Base-by-base conservation (phyloP, 2,797 vertebrate genomes). In the Glossophaga mutica region DNA sequence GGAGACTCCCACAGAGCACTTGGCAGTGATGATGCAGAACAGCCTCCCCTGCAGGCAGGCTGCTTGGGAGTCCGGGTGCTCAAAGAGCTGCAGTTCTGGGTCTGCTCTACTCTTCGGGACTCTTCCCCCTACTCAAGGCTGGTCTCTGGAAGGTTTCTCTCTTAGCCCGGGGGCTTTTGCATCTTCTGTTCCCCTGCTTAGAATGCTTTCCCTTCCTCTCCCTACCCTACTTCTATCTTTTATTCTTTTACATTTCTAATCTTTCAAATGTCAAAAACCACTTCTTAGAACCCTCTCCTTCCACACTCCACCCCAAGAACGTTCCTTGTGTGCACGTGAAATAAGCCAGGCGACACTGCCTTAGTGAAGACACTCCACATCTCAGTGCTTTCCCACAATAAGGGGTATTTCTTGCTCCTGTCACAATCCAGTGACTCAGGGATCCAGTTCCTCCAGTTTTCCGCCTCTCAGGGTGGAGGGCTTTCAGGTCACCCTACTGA, bases 381-480 rank as follows among this genome's bases (percentile, higher is more conserved):
- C 42, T 34, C 62, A 18, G 9, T 4, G 4, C 32, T 37, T 57
- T 37, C 39, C 22, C 55, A 55, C 29, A 16, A 26, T 0, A 24
- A 62, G 81, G 37, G 57, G 11, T 59, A 46, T 29, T 87, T 81
- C 85, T 78, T 26, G 62, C 70, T 90, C 44, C 11, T 3, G 24
- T 71, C 37, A 37, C 52, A 81, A 8, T 76, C 39, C 37, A 73
- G 46, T 37, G 68, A 67, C 79, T 89, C 42, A 32, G 68, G 86
- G 22, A 52, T 42, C 65, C 26, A 26, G 82, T 9, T 44, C 34
- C 26, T 73, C 46, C 16, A 77, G 59, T 76, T 11, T 11, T n/a
- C 59, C 19, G 2, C 34, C 7, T 65, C 77, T n/a, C 26, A 44
- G n/a, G 29, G n/a, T 0, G 0, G 14, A 73, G 52, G 39, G 32